Evolutionary conservation across 2,113 vertebrate species (phyloP), one percentile per base, ranked within the genome.

Genomic region (Serinus canaria): DNA sequence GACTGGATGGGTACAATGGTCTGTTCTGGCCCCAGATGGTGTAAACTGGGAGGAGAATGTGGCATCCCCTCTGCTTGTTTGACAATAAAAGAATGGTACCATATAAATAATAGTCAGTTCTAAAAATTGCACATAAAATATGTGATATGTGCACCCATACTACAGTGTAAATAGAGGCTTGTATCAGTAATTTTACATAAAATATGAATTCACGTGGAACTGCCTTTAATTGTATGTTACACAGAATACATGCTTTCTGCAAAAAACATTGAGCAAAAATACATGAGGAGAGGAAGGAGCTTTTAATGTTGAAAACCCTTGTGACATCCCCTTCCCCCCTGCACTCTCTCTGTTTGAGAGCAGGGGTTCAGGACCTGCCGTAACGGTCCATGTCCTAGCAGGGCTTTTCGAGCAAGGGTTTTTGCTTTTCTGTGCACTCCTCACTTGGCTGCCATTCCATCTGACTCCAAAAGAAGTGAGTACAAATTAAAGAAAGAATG

Each of bases 401-500:
- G 41, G 63, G 67, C 35, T 74, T 87, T 94, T 33, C 47, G 79
- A 84, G 70, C 1, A 4, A 0, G 15, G 53, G 63, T 25, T 95
- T 97, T 90, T 0, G 1, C 94, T 97, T 90, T 89, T 28, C 92
- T 85, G 72, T 37, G 66, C 52, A 17, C 94, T 96, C 95, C 84
- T 84, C 69, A 39, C 89, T 94, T 96, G 96, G 94, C 95, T 94
- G 91, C 82, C 1, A 6, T 96, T 96, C 95, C 96, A 90, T 95
- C 91, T 69, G 92, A 94, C 95, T 97, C 94, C 7, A 21, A 96
- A 96, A 92, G 91, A 82, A 96, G 80, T 10, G 10, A 96, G 95
- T 83, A 93, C 92, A 97, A 97, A 98, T 96, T 97, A 97, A 97
- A 96, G 96, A 97, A 98, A 97, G 97, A 97, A 98, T 97, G 96